Base-by-base conservation (phyloP, 2,113 vertebrate genomes). In the Coregonus clupeaformis region DNA sequence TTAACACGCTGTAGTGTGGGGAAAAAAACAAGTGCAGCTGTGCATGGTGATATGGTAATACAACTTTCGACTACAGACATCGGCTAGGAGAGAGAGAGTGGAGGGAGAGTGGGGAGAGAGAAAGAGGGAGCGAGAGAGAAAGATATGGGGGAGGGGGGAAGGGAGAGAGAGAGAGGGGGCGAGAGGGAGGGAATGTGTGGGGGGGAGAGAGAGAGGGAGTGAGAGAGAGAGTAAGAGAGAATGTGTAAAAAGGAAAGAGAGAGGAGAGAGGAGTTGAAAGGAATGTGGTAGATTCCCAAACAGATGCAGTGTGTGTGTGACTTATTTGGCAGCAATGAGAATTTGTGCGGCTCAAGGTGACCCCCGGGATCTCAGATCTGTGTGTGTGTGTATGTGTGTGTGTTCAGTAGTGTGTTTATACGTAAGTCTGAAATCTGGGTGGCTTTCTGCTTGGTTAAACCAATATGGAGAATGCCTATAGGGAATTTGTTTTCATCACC, bases 321-420 rank as follows among this genome's bases (percentile, higher is more conserved):
- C 79, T 88, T 83, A 92, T 87, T 81, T 82, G 77, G 74, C 65
- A 36, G 66, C 29, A n/a, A 77, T 68, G 85, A 88, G 80, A 89
- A 89, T 90, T 80, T 86, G 82, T 81, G 83, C 77, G 72, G 86
- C 79, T 83, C 76, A 85, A 87, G 78, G 80, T 89, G 84, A 89
- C 86, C 83, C 82, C 6, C 16, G 78, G 81, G 88, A 74, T 76
- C 42, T 80, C 14, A 66, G 72, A 82, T 79, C 52, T 36, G 68
- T 65, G 52, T 0, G 45, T 78, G 74, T 78, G 71, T 75, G n/a
- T 64, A 5, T 24, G n/a, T n/a, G 22, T 25, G 29, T 29, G 27
- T 32, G 13, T 60, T 32, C 5, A 5, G 32, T 1, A 32, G 59
- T 60, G 16, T 11, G n/a, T 62, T 3, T 9, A 18, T 62, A n/a